Percentiles rank a stretch among this genome's conserved stretches.
Conservation (phyloP, 2,888 invertebrate species). For the Poecilus cupreus region DNA sequence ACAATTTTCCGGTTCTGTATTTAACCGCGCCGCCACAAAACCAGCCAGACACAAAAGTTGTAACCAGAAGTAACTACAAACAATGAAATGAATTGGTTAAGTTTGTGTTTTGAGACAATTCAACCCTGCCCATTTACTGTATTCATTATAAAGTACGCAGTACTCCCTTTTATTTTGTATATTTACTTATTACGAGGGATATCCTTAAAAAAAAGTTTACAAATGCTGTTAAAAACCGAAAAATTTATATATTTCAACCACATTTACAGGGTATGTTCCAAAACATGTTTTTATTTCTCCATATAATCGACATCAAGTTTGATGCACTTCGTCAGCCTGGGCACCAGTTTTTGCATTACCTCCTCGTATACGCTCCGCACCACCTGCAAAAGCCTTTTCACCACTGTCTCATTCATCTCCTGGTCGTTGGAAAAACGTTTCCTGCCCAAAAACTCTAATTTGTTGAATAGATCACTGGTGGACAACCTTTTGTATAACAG, state of each 20-base stretch:
- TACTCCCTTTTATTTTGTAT: neutral
- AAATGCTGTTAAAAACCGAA: too few species aligned
- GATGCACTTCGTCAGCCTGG: neutral
- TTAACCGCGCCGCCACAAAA: conserved; percentile 19
- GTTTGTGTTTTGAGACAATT: neutral
- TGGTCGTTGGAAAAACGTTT: neutral
- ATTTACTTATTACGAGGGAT: too few species aligned
- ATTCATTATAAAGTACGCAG: neutral
- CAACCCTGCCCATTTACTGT: neutral
- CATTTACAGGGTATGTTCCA: too few species aligned
- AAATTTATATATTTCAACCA: neutral
- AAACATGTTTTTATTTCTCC: too few species aligned
- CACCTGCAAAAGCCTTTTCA: neutral
- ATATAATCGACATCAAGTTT: too few species aligned
- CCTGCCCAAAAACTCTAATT: too few species aligned
- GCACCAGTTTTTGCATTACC: neutral
- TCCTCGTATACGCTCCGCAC: neutral
- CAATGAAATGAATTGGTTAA: conserved; percentile 9
- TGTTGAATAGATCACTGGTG: too few species aligned
- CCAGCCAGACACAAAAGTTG: conserved; percentile 21
- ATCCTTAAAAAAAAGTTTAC: too few species aligned
- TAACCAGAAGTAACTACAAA: neutral
- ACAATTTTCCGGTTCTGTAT: conserved; percentile 28
- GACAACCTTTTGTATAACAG: too few species aligned
- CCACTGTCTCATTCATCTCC: neutral